Base-by-base conservation (phyloP, 2,888 invertebrate genomes). In the Xestia rhomboidea region DNA sequence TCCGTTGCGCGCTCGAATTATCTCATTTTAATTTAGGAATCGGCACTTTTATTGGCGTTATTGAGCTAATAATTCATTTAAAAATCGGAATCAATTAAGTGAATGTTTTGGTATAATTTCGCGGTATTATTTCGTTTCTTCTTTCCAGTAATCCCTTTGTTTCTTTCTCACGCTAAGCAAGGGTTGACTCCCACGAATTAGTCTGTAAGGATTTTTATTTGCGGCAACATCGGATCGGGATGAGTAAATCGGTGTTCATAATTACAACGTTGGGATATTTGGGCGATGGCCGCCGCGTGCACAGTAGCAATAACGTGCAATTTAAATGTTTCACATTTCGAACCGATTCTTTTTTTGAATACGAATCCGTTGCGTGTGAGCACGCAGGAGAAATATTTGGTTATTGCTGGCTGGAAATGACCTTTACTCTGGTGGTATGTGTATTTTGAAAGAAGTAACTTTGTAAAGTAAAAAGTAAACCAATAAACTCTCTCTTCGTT, bases 291-390 rank as follows among this genome's bases (percentile, higher is more conserved):
- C 90, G 91, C 92, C 94, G 94, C 94, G 94, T 94, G 96, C 96
- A 96, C 96, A 93, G 96, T 96, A 96, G 96, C 96, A 94, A 93
- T 94, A 95, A 95, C 95, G 93, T 95, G 94, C 94, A 96, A 96
- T 96, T 96, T 96, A 96, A 96, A 96, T 96, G 95, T 94, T 96
- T 96, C 94, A 93, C 94, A 96, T 96, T 95, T 96, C 94, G 93
- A 95, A 94, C 91, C 88, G 91, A 90, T 81, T 81, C 76, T 81
- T 87, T 89, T 87, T 85, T 84, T 79, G 74, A 80, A 82, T 83
- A 67, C 82, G 83, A 81, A 81, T 82, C 74, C 49, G 68, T 89
- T 88, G 90, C 90, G 88, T 90, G 89, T 84, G 82, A 85, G 89
- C 86, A 90, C 87, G 88, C 89, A 84, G 84, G 30, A 73, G 82